Evolutionary conservation across 2,113 vertebrate genomes (phyloP).

Genomic region (Australoheros scitulus): DNA sequence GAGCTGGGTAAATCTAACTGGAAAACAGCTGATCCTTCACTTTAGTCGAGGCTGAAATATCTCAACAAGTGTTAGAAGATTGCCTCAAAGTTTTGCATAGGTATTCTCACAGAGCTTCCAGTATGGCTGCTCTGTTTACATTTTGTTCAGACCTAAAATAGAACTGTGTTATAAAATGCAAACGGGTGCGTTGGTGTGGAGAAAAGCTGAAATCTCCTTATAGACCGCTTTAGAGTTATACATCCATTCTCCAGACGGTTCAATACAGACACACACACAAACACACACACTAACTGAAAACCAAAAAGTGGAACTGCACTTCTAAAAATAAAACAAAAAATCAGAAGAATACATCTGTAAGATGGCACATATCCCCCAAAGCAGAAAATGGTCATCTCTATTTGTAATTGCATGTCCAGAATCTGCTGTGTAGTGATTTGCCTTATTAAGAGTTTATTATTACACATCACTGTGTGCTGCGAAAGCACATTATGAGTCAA

Average conservation of each 20-base stretch:
- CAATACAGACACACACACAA: background rate
- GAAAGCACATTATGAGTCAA: conserved; percentile 4
- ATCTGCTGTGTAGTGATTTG: conserved; percentile 5
- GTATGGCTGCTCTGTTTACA: background rate
- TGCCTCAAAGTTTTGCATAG: background rate
- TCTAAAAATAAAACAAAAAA: background rate
- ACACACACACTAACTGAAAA: no score
- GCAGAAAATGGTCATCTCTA: background rate
- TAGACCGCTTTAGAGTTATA: background rate
- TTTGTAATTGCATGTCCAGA: background rate
- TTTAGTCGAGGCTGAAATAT: background rate
- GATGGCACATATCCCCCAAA: background rate
- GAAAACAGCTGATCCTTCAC: background rate
- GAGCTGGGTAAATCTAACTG: background rate
- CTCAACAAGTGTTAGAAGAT: background rate
- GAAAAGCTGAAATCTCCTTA: background rate
- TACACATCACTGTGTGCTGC: background rate
- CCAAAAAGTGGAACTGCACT: background rate
- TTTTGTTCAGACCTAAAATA: background rate
- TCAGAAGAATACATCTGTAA: background rate
- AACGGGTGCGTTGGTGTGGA: background rate
- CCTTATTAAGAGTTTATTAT: background rate
- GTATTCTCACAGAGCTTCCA: background rate
- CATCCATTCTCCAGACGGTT: background rate
- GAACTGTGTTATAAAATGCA: background rate